These are phyloP conservation scores for Myotis myotis DNA, from an alignment of 2,797 vertebrate species.

Conservation along the genomic window DNA sequence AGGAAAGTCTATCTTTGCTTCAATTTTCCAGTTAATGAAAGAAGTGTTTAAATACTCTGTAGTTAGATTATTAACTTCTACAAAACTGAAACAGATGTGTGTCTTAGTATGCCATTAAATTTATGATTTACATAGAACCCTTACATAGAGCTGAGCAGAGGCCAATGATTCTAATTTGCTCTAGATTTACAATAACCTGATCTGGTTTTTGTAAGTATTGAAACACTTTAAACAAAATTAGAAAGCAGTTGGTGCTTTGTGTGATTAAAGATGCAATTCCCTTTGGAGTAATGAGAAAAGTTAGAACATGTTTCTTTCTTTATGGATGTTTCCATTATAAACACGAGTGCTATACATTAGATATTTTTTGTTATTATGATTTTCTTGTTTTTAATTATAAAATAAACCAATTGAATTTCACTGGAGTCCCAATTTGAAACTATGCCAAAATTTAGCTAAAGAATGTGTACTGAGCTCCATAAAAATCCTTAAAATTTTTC, in stretches of 20 bases:
- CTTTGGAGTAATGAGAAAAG: conserved; percentile 87
- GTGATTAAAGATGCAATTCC: conserved; percentile 90
- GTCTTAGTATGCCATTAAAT: conserved; percentile 95
- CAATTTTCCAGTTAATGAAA: conserved; percentile 88
- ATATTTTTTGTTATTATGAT: conserved; percentile 85
- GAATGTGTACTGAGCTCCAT: conserved; percentile 80
- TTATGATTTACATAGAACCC: conserved; percentile 96
- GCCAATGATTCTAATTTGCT: conserved; percentile 97
- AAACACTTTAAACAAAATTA: conserved; percentile 94
- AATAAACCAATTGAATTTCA: conserved; percentile 82
- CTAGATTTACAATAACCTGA: conserved; percentile 92
- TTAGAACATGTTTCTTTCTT: conserved; percentile 87
- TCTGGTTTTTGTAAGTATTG: conserved; percentile 94
- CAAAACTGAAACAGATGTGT: conserved; percentile 98
- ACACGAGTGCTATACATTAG: conserved; percentile 83
- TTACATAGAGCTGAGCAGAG: conserved; percentile 93
- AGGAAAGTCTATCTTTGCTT: conserved; percentile 80
- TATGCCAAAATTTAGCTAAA: conserved; percentile 82
- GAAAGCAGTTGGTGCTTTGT: conserved; percentile 86
- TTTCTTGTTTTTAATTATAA: conserved; percentile 86
- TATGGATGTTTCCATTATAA: conserved; percentile 87
- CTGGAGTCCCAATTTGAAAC: conserved; percentile 81
- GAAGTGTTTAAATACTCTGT: conserved; percentile 93
- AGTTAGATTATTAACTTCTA: conserved; percentile 92
- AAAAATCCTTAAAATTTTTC: conserved; percentile 83